phyloP scores from a whole-genome alignment of 2,888 invertebrate species.

The Philereme vetulata region DNA sequence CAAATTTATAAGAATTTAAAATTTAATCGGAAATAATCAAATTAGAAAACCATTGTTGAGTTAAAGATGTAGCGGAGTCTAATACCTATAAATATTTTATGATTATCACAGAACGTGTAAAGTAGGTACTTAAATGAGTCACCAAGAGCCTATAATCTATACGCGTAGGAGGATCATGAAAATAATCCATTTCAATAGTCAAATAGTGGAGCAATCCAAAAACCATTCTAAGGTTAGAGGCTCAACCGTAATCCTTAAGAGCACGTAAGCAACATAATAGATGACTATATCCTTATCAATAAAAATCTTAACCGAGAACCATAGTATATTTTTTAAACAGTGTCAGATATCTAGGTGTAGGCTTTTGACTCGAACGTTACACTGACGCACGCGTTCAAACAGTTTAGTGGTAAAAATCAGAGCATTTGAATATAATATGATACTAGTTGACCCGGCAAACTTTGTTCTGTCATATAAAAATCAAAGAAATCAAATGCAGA shows the following conservation, averaged over 20 bases:
- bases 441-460: too few relatives aligned
- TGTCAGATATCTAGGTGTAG: slow-evolving; percentile 1
- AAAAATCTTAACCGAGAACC: slow-evolving; percentile 71
- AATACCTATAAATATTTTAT: slow-evolving; percentile 18
- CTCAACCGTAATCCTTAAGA: slow-evolving; percentile 35
- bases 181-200: slow-evolving; percentile 27
- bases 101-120: slow-evolving; percentile 17
- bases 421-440: too few relatives aligned
- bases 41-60: slow-evolving; percentile 6
- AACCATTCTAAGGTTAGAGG: slow-evolving; percentile 24
- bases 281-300: slow-evolving; percentile 74
- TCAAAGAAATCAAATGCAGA: too few relatives aligned
- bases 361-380: background rate
- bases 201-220: slow-evolving; percentile 30
- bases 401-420: too few relatives aligned
- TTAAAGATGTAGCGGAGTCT: background rate
- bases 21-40: background rate
- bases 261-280: slow-evolving; percentile 61
- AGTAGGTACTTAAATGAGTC: slow-evolving; percentile 16
- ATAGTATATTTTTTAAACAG: slow-evolving; percentile 8
- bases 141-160: slow-evolving; percentile 4
- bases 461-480: too few relatives aligned
- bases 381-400: too few relatives aligned
- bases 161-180: slow-evolving; percentile 25
- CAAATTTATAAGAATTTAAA: background rate